Evolutionary conservation across 2,797 vertebrate species (phyloP), one percentile per base, ranked within the genome.

Genomic region (Choloepus didactylus): DNA sequence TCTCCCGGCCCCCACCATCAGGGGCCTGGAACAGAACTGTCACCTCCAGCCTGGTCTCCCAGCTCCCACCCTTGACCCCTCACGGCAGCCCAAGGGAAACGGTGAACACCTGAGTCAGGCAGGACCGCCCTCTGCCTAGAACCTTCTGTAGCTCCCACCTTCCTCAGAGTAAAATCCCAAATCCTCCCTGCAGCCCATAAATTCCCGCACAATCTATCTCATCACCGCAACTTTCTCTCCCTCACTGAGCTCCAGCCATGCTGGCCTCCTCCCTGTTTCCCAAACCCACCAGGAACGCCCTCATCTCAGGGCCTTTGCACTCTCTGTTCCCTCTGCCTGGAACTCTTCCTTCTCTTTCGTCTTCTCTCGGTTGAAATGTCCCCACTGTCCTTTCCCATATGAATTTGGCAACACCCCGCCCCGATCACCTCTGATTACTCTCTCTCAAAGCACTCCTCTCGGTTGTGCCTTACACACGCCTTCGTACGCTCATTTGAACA

Each of bases 401-500:
- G 31, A 19, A 11, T 66, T 9, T 6, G 72, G 35, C 54, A 56
- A 56, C 35, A 2, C 49, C 67, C 31, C 7, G 10, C 3, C 2
- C 59, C 12, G 18, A 56, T 19, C 56, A 75, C 1, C n/a, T 44
- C 27, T 3, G 0, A 12, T 51, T 25, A 11, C 31, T 49, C 62
- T 14, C n/a, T 56, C 72, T 16, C 76, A 18, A 15, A 86, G 70
- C 62, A 31, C 46, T 88, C 46, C 41, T 44, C 19, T 4, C 9
- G 49, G 49, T 35, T 44, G 75, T 62, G 89, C 88, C n/a, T 66
- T 23, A 77, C 31, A 69, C 44, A 75, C 1, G 2, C 49, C 41
- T 85, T 16, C 16, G 11, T 18, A 16, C 0, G 0, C 27, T 67
- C n/a, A 2, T 51, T 59, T 1, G 1, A 54, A 79, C 25, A 0